phyloP scores from a whole-genome alignment of 2,113 vertebrate species.

The Aix galericulata region DNA sequence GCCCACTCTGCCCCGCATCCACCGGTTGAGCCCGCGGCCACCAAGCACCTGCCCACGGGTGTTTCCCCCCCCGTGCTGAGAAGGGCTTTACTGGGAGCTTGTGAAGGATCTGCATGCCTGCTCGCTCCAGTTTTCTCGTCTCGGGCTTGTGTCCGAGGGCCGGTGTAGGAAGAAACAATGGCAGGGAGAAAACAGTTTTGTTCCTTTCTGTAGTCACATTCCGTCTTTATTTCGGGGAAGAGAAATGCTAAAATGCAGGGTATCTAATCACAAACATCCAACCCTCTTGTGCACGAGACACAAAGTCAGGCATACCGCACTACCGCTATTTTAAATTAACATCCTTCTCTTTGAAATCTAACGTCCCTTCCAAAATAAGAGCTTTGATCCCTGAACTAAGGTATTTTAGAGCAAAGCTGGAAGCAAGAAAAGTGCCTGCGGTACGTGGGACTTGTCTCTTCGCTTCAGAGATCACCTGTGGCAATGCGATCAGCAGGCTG shows the following conservation, averaged over 20 bases:
- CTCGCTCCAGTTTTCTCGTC: rapidly evolving
- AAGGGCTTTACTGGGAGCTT: rapidly evolving
- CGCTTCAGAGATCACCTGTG: neutral
- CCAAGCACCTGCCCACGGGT: neutral
- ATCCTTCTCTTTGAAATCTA: neutral
- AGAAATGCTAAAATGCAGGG: rapidly evolving
- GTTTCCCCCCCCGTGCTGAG: rapidly evolving
- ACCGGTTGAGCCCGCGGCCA: neutral
- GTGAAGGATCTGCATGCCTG: rapidly evolving
- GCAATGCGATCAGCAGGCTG: neutral
- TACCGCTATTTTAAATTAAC: neutral
- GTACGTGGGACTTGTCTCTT: neutral
- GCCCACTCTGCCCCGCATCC: neutral
- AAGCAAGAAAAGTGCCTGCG: neutral
- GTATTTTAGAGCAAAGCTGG: neutral
- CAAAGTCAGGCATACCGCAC: rapidly evolving
- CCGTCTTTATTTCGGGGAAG: neutral
- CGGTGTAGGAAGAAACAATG: rapidly evolving
- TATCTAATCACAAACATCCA: neutral
- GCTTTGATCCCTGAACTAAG: neutral
- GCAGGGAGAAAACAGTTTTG: rapidly evolving
- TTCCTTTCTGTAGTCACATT: neutral
- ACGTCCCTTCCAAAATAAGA: neutral
- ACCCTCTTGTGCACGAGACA: rapidly evolving
- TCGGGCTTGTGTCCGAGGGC: neutral